Percentiles rank a stretch among this genome's conserved stretches.
Evolutionary conservation across 2,113 vertebrate species (phyloP).

Genomic region (Lagopus muta): DNA sequence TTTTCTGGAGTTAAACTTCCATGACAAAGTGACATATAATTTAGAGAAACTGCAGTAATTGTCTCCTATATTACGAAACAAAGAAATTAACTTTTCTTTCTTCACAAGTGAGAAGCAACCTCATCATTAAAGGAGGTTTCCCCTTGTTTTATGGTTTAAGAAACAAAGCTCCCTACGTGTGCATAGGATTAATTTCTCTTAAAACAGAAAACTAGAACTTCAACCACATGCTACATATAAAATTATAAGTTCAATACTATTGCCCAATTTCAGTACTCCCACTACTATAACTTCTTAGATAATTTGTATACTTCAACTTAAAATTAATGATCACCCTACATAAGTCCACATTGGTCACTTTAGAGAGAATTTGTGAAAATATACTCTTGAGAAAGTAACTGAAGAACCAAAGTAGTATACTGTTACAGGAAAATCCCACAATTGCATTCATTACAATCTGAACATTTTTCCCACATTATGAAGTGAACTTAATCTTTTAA

Average conservation of each 20-base stretch:
- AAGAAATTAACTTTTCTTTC: neutral
- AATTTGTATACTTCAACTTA: neutral
- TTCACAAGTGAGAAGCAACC: neutral
- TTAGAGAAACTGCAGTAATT: neutral
- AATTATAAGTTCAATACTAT: neutral
- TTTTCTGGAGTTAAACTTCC: neutral
- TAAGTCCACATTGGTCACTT: neutral
- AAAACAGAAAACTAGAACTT: neutral
- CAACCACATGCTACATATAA: neutral
- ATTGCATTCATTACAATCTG: neutral
- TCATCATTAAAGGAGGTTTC: neutral
- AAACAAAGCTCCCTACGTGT: neutral
- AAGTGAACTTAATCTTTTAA: neutral
- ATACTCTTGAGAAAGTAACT: neutral
- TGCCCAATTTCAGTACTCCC: neutral
- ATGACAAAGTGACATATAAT: neutral
- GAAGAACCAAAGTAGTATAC: fast-evolving
- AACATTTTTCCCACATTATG: fast-evolving
- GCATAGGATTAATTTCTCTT: neutral
- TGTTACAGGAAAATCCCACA: neutral
- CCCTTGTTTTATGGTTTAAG: neutral
- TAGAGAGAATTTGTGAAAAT: neutral
- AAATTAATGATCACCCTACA: neutral
- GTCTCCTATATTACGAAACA: neutral
- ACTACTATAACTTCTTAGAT: neutral